Percentiles rank a stretch among this genome's conserved stretches.
These are phyloP conservation scores for Eupeodes corollae DNA, from an alignment of 1,140 invertebrate genomes.

Conservation along the genomic window DNA sequence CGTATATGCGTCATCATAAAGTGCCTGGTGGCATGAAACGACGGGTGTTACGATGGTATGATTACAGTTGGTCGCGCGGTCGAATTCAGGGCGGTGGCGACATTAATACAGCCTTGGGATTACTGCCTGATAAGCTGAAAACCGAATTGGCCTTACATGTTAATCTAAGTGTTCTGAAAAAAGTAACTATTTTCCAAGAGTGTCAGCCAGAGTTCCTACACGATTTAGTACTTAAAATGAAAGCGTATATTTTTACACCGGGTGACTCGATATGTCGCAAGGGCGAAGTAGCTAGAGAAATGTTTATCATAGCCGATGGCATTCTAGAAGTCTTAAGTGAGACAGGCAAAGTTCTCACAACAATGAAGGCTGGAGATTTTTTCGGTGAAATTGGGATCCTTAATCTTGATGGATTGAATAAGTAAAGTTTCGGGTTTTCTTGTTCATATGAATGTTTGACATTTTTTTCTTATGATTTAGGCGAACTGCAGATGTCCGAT, in stretches of 20 bases:
- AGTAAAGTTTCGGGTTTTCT: slow-evolving; percentile 45
- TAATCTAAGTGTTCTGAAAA: slow-evolving; percentile 88
- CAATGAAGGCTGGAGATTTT: slow-evolving; percentile 95
- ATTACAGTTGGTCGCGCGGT: slow-evolving; percentile 95
- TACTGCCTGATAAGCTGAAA: slow-evolving; percentile 91
- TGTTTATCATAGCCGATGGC: slow-evolving; percentile 97
- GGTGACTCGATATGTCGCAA: slow-evolving; percentile 92
- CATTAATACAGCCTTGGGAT: slow-evolving; percentile 84
- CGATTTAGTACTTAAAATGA: slow-evolving; percentile 95
- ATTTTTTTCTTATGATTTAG: slow-evolving; percentile 39
- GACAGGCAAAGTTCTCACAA: slow-evolving; percentile 81
- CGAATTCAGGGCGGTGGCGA: slow-evolving; percentile 89
- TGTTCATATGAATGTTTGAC: neutral
- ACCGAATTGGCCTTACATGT: slow-evolving; percentile 92
- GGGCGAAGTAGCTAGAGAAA: slow-evolving; percentile 85
- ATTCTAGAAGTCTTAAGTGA: slow-evolving; percentile 93
- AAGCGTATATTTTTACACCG: slow-evolving; percentile 93
- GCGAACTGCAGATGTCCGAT: slow-evolving; percentile 88
- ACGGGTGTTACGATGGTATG: slow-evolving; percentile 89
- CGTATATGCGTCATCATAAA: slow-evolving; percentile 95
- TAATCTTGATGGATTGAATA: slow-evolving; percentile 89
- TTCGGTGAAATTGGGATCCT: slow-evolving; percentile 97
- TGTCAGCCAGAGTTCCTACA: slow-evolving; percentile 95
- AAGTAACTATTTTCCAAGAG: slow-evolving; percentile 74
- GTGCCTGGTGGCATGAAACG: slow-evolving; percentile 90